Conservation (phyloP, 2,797 vertebrate genomes). For the Chrysocyon brachyurus region DNA sequence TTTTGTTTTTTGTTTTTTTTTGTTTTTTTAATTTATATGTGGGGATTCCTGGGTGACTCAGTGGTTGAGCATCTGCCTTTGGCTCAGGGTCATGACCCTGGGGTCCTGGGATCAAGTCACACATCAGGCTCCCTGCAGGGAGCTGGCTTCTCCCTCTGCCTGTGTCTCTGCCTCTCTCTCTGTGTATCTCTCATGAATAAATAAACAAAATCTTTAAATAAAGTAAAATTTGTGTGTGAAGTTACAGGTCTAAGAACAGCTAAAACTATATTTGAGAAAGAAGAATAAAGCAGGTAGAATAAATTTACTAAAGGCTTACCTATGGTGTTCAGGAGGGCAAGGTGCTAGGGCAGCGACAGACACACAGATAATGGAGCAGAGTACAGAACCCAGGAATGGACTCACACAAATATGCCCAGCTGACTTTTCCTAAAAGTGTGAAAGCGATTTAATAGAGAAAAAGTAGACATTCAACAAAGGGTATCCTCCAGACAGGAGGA, state of each 20-base stretch:
- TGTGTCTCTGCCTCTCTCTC: too few relatives aligned
- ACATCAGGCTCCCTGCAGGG: too few relatives aligned
- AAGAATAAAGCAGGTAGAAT: background rate
- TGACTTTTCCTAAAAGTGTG: background rate
- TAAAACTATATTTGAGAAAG: background rate
- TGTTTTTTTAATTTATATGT: too few relatives aligned
- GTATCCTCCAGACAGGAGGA: too few relatives aligned
- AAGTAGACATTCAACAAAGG: background rate
- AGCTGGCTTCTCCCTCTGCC: too few relatives aligned
- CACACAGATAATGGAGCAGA: background rate
- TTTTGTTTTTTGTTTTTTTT: background rate
- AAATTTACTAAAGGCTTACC: too few relatives aligned
- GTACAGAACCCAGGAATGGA: background rate
- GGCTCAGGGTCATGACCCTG: too few relatives aligned
- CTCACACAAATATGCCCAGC: background rate
- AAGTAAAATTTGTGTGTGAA: background rate
- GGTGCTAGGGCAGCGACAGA: background rate
- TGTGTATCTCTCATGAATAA: too few relatives aligned
- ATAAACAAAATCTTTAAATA: too few relatives aligned
- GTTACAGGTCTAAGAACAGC: background rate
- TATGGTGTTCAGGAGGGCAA: accelerated
- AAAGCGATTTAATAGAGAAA: background rate
- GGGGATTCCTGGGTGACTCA: too few relatives aligned
- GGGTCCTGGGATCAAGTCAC: too few relatives aligned
- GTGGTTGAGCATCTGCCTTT: too few relatives aligned